phyloP scores from a whole-genome alignment of 2,113 vertebrate species.

The Phycodurus eques region DNA sequence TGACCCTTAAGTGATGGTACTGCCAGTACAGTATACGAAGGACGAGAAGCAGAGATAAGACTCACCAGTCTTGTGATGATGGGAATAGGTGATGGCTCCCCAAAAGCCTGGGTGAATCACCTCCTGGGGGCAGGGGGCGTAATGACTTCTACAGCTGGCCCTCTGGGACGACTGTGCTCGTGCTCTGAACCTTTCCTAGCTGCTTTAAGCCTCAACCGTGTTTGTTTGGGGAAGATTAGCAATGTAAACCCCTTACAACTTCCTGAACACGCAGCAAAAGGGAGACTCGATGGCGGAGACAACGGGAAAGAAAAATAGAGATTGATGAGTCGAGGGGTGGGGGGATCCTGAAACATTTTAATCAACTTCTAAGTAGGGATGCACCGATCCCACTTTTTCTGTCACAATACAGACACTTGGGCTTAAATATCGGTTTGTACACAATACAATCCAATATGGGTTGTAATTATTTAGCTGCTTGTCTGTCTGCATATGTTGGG shows the following conservation, averaged over 20 bases:
- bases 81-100: conserved; percentile 30
- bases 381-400: not conserved
- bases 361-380: conserved; percentile 9
- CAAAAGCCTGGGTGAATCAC: conserved; percentile 59
- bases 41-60: conserved; percentile 3
- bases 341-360: not conserved
- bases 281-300: conserved; percentile 41
- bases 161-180: conserved; percentile 68
- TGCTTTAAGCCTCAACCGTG: conserved; percentile 64
- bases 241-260: conserved; percentile 77
- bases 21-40: not conserved
- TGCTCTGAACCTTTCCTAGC: conserved; percentile 71
- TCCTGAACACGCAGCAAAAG: conserved; percentile 66
- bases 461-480: no score
- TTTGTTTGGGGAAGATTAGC: conserved; percentile 81
- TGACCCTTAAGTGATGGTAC: not conserved
- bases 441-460: no score
- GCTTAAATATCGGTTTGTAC: no score
- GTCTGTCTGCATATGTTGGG: no score
- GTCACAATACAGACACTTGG: not conserved
- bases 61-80: conserved; percentile 12
- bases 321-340: conserved; percentile 41
- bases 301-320: conserved; percentile 46
- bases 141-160: conserved; percentile 80
- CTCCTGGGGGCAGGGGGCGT: conserved; percentile 57